Evolutionary conservation across 2,888 invertebrate genomes (phyloP).

Genomic region (Zhuqinia jingwanae): DNA sequence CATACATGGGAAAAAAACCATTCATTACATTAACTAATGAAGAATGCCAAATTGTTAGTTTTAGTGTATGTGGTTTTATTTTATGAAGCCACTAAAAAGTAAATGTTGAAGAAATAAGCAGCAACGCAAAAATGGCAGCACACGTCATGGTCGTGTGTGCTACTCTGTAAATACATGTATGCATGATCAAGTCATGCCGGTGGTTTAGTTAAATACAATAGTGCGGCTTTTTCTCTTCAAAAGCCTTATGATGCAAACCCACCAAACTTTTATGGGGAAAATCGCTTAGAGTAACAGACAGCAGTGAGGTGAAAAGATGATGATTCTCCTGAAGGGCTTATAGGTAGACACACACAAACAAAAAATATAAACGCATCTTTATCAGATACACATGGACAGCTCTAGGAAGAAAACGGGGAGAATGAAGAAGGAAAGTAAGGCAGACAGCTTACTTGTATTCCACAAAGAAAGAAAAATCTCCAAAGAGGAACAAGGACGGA

Average conservation of each 20-base stretch:
- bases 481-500: conserved; percentile 47
- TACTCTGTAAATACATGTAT: too few species aligned
- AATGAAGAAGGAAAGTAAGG: background rate
- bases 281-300: conserved; percentile 12
- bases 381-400: conserved; percentile 22
- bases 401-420: background rate
- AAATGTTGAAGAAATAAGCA: background rate
- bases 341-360: conserved; percentile 6
- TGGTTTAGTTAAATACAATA: background rate
- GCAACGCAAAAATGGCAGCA: background rate
- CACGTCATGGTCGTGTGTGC: background rate
- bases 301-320: conserved; percentile 29
- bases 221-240: background rate
- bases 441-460: background rate
- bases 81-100: conserved; percentile 10
- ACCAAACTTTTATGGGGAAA: background rate
- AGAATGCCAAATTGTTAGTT: background rate
- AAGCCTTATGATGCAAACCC: background rate
- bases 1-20: background rate
- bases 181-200: conserved; percentile 5
- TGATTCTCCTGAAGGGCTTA: conserved; percentile 15
- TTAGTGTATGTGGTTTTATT: conserved; percentile 4
- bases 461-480: conserved; percentile 27
- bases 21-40: background rate
- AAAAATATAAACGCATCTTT: conserved; percentile 22